These are phyloP conservation scores for Protobothrops flavoviridis DNA, from an alignment of 2,113 vertebrate genomes.

Conservation along the genomic window DNA sequence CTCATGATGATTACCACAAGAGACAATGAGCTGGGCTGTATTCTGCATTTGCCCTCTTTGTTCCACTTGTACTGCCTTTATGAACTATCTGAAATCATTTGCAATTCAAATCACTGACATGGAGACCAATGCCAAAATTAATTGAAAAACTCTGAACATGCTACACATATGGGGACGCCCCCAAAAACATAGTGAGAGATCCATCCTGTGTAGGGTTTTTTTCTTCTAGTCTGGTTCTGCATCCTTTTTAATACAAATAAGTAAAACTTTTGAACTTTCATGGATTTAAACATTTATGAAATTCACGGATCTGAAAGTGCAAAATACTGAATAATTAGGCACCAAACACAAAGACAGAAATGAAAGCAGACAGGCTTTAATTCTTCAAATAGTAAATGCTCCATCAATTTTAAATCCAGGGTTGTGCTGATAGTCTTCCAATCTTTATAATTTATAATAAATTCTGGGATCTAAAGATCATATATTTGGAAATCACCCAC, in stretches of 20 bases:
- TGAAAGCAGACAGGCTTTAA: neutral
- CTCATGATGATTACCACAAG: neutral
- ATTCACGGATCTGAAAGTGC: neutral
- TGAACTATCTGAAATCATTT: constrained; percentile 39
- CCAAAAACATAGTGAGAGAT: neutral
- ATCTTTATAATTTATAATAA: neutral
- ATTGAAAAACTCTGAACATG: constrained; percentile 4
- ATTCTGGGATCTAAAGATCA: neutral
- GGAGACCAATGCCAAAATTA: constrained; percentile 30
- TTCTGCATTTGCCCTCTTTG: constrained; percentile 40
- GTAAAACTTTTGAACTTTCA: too few relatives aligned
- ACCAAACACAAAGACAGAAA: neutral
- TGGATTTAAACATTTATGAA: neutral
- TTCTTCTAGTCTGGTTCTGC: neutral
- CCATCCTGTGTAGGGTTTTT: neutral
- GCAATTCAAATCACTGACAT: constrained; percentile 30
- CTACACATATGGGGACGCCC: neutral
- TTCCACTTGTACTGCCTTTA: constrained; percentile 32
- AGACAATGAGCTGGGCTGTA: constrained; percentile 37
- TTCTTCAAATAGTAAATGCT: neutral
- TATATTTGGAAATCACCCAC: neutral
- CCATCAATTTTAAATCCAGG: neutral
- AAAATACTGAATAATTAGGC: neutral
- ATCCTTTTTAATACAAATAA: neutral
- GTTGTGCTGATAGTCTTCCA: neutral